A percentile compares a stretch with the other conserved stretches of the same genome.
phyloP scores from a whole-genome alignment of 1,140 invertebrate genomes.

The Elymnias hypermnestra region DNA sequence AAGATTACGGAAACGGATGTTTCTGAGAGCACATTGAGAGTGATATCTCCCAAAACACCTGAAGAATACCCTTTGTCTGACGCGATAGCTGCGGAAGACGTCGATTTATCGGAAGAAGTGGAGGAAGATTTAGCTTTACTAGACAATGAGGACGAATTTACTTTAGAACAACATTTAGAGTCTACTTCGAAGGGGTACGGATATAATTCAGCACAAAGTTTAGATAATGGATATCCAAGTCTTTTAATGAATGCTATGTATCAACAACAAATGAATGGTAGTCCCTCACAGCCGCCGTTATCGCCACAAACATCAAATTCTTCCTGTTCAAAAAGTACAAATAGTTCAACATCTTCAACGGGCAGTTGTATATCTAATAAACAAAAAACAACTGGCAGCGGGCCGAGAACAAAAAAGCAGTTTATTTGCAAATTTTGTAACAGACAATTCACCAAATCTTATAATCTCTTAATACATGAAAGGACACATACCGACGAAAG shows the following conservation, averaged over 20 bases:
- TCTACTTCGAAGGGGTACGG: conserved; percentile 64
- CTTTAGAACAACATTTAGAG: conserved; percentile 72
- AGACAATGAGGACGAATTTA: conserved; percentile 77
- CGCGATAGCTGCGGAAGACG: conserved; percentile 76
- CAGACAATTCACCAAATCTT: conserved; percentile 97
- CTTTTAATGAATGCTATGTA: conserved; percentile 79
- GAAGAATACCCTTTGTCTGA: conserved; percentile 64
- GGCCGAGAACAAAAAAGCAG: conserved; percentile 93
- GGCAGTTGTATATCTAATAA: conserved; percentile 76
- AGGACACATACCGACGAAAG: conserved; percentile 98
- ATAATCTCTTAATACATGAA: conserved; percentile 98
- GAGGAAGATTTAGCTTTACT: conserved; percentile 78
- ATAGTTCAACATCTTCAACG: conserved; percentile 68
- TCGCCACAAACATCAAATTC: conserved; percentile 62
- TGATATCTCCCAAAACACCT: conserved; percentile 67
- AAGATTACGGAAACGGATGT: conserved; percentile 78
- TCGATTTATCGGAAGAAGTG: conserved; percentile 79
- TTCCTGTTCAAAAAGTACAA: conserved; percentile 64
- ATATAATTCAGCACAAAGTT: conserved; percentile 67
- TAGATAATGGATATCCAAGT: conserved; percentile 78
- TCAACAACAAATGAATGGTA: conserved; percentile 74
- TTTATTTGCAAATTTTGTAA: conserved; percentile 99
- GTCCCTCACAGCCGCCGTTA: conserved; percentile 57
- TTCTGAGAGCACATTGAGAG: conserved; percentile 53
- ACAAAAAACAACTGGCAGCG: conserved; percentile 75